Evolutionary conservation across 2,888 invertebrate species (phyloP), one percentile per base, ranked within the genome.

Genomic region (Neoitamus cyanurus): DNA sequence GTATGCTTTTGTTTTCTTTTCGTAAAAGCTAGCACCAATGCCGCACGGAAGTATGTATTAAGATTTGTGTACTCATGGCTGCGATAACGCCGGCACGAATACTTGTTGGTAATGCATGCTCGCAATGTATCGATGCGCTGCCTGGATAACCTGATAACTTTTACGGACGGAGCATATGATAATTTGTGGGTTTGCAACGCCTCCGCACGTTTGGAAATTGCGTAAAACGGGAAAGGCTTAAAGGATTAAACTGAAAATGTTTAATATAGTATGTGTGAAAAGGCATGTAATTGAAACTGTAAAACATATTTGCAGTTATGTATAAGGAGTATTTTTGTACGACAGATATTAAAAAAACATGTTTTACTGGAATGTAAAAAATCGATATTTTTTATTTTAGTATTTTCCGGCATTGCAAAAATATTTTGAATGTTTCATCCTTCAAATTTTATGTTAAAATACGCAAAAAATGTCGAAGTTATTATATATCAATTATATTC

Each of bases 1-100:
- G 34, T 20, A 13, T 78, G 9, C 7, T 78, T 78, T 68, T 58
- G 68, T 68, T 80, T 31, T 68, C 80, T 36, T 34, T 69, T 82
- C 25, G 36, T 46, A 69, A 36, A 25, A 37, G 9, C 58, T 69
- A 68, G 34, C 25, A 37, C 28, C 68, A 69, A 69, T 82, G 36
- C 69, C 36, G 28, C 68, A 69, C 13, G 68, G 34, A 77, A 30
- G 46, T 48, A 15, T 77, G 77, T 46, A 30, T 30, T 77, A 46
- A n/a, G 77, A 48, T 28, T 77, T 78, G 34, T 78, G 46, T 78
- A 58, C 15, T 58, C 48, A 48, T 58, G 30, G 30, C 13, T 34
- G 28, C 42, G 77, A 77, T 77, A 77, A 77, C 42, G 30, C 30
- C 30, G 5, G 42, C 15, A 46, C 9, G 77, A 11, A 34, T 31